Conservation (phyloP, 1,140 invertebrate species). For the Mizuhopecten yessoensis region DNA sequence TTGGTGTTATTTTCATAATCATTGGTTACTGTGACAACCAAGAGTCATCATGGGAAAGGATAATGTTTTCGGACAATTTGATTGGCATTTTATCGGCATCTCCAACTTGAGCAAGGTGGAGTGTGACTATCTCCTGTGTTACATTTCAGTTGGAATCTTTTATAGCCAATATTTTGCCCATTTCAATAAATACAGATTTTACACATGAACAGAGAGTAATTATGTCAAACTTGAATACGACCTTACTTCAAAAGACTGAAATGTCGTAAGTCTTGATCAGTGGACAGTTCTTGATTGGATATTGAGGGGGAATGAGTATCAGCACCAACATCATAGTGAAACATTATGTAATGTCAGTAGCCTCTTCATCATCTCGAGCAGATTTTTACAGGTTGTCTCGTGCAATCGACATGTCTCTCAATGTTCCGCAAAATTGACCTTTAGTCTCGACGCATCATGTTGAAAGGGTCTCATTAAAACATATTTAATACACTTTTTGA, state of each 20-base stretch:
- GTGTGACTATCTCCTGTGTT: neutral
- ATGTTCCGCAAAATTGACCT: neutral
- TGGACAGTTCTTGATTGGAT: constrained; percentile 8
- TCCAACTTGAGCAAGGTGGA: neutral
- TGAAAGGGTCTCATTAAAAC: neutral
- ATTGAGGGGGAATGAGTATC: neutral
- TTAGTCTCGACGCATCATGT: neutral
- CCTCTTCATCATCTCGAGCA: neutral
- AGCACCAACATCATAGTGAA: neutral
- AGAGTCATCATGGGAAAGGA: neutral
- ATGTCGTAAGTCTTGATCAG: neutral
- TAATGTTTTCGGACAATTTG: neutral
- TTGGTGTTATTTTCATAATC: constrained; percentile 2
- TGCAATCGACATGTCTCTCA: neutral
- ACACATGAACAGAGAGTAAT: neutral
- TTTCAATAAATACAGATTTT: constrained; percentile 23
- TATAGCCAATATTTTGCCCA: constrained; percentile 27
- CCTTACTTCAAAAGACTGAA: constrained; percentile 31
- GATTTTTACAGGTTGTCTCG: neutral
- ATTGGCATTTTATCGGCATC: neutral
- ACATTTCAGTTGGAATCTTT: neutral
- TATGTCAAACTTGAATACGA: constrained; percentile 8
- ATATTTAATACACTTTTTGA: constrained; percentile 16
- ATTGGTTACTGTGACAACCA: constrained; percentile 25
- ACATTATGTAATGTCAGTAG: neutral